Base-by-base conservation (phyloP, 2,113 vertebrate species). In the Paedocypris sp. region DNA sequence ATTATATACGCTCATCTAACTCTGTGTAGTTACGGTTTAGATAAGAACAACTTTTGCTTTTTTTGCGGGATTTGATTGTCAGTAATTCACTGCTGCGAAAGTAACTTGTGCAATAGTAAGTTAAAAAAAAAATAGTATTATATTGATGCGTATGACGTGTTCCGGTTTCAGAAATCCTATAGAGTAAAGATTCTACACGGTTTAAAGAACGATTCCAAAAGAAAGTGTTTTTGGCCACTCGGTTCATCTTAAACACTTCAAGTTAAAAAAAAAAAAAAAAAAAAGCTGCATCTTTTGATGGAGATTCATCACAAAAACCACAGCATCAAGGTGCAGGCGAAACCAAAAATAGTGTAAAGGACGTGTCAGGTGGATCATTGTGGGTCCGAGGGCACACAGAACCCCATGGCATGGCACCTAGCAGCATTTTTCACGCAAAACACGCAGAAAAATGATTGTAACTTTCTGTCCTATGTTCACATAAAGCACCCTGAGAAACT, bases 11-110 rank as follows among this genome's bases (percentile, higher is more conserved):
- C 51, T 51, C 31, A 56, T 25, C 54, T 59, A 26, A 25, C 7
- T 49, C 15, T 41, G 45, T 54, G 46, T 32, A 15, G 51, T 22
- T 46, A 26, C 29, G 2, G 10, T 22, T 25, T 36, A 45, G 29
- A 25, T 16, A 22, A 38, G 45, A 62, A 1, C n/a, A 61, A 53
- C 13, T 36, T 43, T 28, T 56, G 20, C 35, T 33, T 45, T 29
- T 50, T n/a, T 41, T 29, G n/a, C n/a, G n/a, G n/a, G n/a, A n/a
- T 64, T 59, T 60, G 75, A 85, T 82, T 82, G 81, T n/a, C n/a
- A n/a, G n/a, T n/a, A n/a, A n/a, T n/a, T n/a, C n/a, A n/a, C n/a
- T n/a, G n/a, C n/a, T n/a, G n/a, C n/a, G n/a, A n/a, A n/a, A n/a
- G n/a, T n/a, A n/a, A n/a, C n/a, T n/a, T n/a, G n/a, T n/a, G n/a